Conservation (phyloP, 2,113 vertebrate species). For the Gasterosteus nipponicus region DNA sequence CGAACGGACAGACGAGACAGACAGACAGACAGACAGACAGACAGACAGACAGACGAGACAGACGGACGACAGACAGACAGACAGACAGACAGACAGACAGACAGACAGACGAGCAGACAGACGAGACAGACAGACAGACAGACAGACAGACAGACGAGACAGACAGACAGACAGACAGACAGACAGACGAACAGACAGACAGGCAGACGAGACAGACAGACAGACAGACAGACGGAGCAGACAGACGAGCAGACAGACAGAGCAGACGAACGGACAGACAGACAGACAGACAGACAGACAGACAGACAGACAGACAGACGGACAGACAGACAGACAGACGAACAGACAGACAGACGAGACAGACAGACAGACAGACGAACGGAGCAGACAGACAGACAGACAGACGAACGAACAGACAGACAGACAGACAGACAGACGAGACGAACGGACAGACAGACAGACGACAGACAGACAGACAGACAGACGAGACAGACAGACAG, state of each 20-base stretch:
- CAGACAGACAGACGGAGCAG: not conserved
- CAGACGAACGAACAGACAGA: not conserved
- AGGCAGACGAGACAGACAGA: not conserved
- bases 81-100: not conserved
- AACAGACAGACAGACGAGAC: not conserved
- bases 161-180: not conserved
- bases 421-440: slow-evolving; percentile 1
- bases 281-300: slow-evolving; percentile 1
- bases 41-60: not conserved
- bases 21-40: not conserved
- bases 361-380: slow-evolving; percentile 4
- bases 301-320: not conserved
- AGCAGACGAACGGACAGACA: too few species aligned
- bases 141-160: not conserved
- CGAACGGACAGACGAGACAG: too few species aligned
- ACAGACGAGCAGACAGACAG: not conserved
- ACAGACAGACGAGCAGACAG: too few species aligned
- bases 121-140: not conserved
- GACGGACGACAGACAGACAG: not conserved
- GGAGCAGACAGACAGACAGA: not conserved
- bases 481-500: not conserved
- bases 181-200: not conserved
- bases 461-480: not conserved
- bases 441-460: not conserved
- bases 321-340: not conserved